Percentiles rank a stretch among this genome's conserved stretches.
phyloP scores from a whole-genome alignment of 2,888 invertebrate species.

The Drosophila putrida region DNA sequence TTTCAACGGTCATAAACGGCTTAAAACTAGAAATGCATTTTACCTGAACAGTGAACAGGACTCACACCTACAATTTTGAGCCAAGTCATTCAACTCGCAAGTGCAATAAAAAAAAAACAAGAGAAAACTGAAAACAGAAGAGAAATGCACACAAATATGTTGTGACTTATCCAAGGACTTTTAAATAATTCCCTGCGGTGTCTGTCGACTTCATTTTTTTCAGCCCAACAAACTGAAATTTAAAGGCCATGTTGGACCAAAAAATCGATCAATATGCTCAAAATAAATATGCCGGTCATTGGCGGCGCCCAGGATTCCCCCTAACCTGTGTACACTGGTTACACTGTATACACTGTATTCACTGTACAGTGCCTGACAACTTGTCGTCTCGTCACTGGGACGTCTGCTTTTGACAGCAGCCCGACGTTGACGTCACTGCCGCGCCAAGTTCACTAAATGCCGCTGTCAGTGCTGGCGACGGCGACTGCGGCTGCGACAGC shows the following conservation, averaged over 20 bases:
- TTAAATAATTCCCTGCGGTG: conserved; percentile 15
- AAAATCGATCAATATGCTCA: conserved; percentile 58
- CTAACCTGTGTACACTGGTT: neutral
- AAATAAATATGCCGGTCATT: conserved; percentile 71
- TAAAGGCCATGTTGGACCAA: conserved; percentile 25
- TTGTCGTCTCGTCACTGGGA: conserved; percentile 57
- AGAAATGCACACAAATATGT: neutral
- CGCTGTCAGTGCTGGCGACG: conserved; percentile 36
- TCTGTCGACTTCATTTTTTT: conserved; percentile 15
- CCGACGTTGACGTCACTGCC: conserved; percentile 24
- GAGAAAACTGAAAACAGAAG: neutral
- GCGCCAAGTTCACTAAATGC: conserved; percentile 38
- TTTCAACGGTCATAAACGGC: conserved; percentile 52
- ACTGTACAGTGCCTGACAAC: conserved; percentile 22
- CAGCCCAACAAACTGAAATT: conserved; percentile 15
- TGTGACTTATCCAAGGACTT: conserved; percentile 22
- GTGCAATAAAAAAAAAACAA: neutral
- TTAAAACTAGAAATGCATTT: conserved; percentile 42
- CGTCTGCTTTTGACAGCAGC: conserved; percentile 66
- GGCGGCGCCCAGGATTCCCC: conserved; percentile 31
- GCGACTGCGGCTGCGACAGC: conserved; percentile 10
- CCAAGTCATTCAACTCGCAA: conserved; percentile 51
- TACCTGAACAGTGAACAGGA: conserved; percentile 41
- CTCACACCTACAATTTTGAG: conserved; percentile 41
- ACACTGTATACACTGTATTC: neutral